Evolutionary conservation across 2,888 invertebrate species (phyloP), one percentile per base, ranked within the genome.

Genomic region (Lochmaea crataegi): DNA sequence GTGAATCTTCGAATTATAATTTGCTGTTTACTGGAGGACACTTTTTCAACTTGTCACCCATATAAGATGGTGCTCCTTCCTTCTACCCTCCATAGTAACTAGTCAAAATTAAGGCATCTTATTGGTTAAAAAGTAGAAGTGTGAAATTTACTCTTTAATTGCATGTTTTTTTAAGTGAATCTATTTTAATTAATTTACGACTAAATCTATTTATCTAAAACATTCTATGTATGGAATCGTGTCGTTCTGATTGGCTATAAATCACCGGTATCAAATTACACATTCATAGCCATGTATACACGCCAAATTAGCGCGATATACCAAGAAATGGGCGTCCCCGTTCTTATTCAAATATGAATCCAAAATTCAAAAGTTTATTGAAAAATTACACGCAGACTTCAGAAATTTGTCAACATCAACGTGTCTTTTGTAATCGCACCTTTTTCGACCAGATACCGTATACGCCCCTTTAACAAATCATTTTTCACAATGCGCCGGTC

Each of bases 361-460:
- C 71, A 76, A 81, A 78, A 81, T 82, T 83, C 80, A 81, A 81
- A 78, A 78, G 79, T 79, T 80, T 77, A 80, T 82, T 83, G 82
- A 84, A 83, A 84, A 84, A 84, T 84, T 82, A 81, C 79, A 78
- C 78, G 81, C 80, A 80, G 80, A 80, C 82, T 82, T 74, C 81
- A 79, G 78, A 81, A 84, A 85, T 85, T 85, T 85, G 84, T 85
- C 85, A 85, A 84, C 83, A 84, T 82, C 82, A 80, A 78, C 75
- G 76, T 75, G 70, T 77, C 82, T 78, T 81, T 84, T 82, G 81
- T 84, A 76, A 77, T 80, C 72, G 80, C 82, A 82, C 83, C 83
- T 83, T 82, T 81, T 77, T 78, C 81, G 65, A 60, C 76, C 75
- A 75, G 73, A 75, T 76, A 67, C 74, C 72, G 41, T 77, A 76